Evolutionary conservation across 2,797 vertebrate species (phyloP), one percentile per base, ranked within the genome.

Genomic region (Sus cebifrons): DNA sequence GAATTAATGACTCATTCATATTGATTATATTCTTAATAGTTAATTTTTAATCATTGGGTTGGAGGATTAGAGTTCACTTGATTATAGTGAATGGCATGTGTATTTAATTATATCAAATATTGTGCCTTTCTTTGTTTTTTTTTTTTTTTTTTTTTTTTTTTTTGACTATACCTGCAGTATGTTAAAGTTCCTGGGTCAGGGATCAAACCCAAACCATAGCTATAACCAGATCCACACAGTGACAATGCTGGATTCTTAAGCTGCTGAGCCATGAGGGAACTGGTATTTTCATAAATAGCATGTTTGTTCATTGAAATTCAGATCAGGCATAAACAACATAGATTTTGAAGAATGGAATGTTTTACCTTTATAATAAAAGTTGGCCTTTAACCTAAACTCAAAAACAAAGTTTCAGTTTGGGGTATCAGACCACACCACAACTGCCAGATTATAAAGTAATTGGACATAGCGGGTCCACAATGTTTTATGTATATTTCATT

Each of bases 401-500:
- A 86, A 93, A 84, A 82, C 78, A 68, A 93, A 84, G 68, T 97
- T 95, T 96, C 86, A 52, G 75, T 64, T 96, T 67, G 86, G 62
- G 20, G 70, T 73, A 16, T 65, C n/a, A 86, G 74, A 79, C 32
- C 40, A 70, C 1, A 62, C 89, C 94, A 75, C 44, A 78, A 94
- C 81, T 96, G 29, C 25, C 92, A 89, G 49, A 18, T 89, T 95
- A 56, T 88, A 81, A 92, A 73, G 70, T 4, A 74, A 90, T 95
- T 89, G 56, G 79, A 84, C 96, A 44, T 0, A 92, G 54, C 75
- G 77, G 87, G 98, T 83, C 78, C 95, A 98, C 75, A 97, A 93
- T 82, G 71, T 96, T 94, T 98, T 87, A 92, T 94, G 97, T 97
- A 96, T 97, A 95, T 98, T 98, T 98, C 91, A 98, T 68, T 95